These are phyloP conservation scores for Cephus cinctus DNA, from an alignment of 1,140 invertebrate species.

Conservation along the genomic window DNA sequence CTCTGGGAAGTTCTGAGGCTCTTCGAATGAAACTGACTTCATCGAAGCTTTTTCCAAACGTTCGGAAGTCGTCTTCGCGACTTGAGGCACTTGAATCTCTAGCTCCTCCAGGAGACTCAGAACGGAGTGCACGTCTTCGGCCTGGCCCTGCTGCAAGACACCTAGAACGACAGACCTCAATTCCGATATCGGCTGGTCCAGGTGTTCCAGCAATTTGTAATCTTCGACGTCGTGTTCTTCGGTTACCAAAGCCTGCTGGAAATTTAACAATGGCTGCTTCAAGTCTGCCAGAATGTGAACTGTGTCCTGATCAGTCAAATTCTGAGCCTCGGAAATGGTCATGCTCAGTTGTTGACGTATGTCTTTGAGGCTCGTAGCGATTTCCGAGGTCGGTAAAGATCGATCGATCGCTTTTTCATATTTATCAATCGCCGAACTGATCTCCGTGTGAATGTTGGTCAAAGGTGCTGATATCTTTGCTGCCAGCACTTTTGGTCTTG, in stretches of 20 bases:
- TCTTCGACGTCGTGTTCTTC: neutral
- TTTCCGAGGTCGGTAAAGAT: neutral
- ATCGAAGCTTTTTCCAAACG: conserved; percentile 3
- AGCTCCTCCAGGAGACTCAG: neutral
- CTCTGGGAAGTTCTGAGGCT: conserved; percentile 30
- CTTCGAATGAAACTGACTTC: conserved; percentile 9
- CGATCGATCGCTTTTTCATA: neutral
- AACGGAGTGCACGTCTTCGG: neutral
- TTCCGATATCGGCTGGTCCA: neutral
- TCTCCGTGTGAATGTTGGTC: neutral
- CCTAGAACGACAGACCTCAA: neutral
- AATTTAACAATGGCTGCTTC: conserved; percentile 1
- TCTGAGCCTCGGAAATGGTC: neutral
- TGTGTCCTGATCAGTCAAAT: neutral
- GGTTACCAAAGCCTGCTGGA: neutral
- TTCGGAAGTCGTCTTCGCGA: neutral
- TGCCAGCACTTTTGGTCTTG: neutral
- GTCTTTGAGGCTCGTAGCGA: neutral
- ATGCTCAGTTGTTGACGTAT: neutral
- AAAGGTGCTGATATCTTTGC: neutral
- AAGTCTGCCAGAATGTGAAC: neutral
- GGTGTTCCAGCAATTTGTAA: conserved; percentile 1
- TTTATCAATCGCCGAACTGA: neutral
- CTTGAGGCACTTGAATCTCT: conserved; percentile 2
- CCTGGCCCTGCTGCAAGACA: neutral